Conservation (phyloP, 1,140 invertebrate genomes). For the Rhopalosiphum maidis region DNA sequence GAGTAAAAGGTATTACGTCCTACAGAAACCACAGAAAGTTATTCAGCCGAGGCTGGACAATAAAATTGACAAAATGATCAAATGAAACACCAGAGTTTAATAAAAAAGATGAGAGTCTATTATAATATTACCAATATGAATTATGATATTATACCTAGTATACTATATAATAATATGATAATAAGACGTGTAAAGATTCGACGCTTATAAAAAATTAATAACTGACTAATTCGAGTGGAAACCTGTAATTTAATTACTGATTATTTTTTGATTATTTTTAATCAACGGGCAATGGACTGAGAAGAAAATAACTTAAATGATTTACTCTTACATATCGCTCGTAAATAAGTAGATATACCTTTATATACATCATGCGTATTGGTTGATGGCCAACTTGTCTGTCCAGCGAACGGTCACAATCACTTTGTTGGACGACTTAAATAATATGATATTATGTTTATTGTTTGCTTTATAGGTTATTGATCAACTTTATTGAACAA, state of each 20-base stretch:
- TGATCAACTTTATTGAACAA: too few relatives aligned
- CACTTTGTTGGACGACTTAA: not conserved
- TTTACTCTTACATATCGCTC: not conserved
- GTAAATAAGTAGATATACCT: not conserved
- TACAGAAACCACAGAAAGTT: not conserved
- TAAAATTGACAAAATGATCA: not conserved
- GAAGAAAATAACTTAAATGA: not conserved
- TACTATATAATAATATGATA: not conserved
- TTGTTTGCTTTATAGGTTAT: not conserved
- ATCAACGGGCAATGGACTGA: not conserved
- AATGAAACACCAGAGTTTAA: not conserved
- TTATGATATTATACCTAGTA: too few relatives aligned
- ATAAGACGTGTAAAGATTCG: not conserved
- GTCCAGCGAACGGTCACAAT: not conserved
- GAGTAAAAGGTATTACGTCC: too few relatives aligned
- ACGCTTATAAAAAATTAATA: not conserved
- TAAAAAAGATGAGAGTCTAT: not conserved
- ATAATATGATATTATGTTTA: not conserved
- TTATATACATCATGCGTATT: not conserved
- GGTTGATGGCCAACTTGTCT: not conserved
- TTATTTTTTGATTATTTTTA: not conserved
- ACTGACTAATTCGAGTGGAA: not conserved
- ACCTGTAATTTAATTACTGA: not conserved
- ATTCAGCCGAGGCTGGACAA: not conserved
- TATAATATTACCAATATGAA: not conserved